Evolutionary conservation across 2,797 vertebrate species (phyloP).

Genomic region (Hemitrygon akajei): DNA sequence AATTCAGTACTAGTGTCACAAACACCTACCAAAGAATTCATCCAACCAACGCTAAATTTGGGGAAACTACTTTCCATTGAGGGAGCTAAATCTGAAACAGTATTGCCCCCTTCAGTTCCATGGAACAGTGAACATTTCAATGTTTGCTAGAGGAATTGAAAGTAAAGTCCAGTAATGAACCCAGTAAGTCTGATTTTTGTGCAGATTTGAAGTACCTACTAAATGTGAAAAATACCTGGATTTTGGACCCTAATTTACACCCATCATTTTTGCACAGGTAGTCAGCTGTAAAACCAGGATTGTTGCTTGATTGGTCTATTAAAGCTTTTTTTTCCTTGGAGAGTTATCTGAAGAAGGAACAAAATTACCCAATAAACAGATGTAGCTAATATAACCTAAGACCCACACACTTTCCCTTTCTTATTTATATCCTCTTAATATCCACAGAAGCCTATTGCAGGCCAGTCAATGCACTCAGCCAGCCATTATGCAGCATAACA

Average conservation of each 20-base stretch:
- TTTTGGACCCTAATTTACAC: background rate
- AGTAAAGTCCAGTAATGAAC: background rate
- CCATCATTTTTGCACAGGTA: background rate
- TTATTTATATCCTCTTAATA: constrained; percentile 36
- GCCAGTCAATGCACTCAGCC: constrained; percentile 25
- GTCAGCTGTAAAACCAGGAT: background rate
- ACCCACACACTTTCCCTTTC: constrained; percentile 28
- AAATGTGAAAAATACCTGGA: background rate
- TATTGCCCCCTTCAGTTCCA: background rate
- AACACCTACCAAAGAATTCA: background rate
- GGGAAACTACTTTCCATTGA: background rate
- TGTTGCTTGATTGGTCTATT: constrained; percentile 11
- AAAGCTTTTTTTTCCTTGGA: background rate
- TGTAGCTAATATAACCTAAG: background rate
- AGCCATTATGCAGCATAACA: constrained; percentile 42
- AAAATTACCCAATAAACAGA: constrained; percentile 20
- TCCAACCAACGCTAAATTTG: background rate
- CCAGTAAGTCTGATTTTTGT: background rate
- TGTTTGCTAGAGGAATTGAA: background rate
- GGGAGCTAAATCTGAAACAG: background rate
- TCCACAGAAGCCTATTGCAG: background rate
- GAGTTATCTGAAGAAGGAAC: constrained; percentile 16
- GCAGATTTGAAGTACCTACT: background rate
- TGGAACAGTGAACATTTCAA: background rate
- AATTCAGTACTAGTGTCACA: background rate